Evolutionary conservation across 2,888 invertebrate species (phyloP), one percentile per base, ranked within the genome.

Genomic region (Lycia hirtaria): DNA sequence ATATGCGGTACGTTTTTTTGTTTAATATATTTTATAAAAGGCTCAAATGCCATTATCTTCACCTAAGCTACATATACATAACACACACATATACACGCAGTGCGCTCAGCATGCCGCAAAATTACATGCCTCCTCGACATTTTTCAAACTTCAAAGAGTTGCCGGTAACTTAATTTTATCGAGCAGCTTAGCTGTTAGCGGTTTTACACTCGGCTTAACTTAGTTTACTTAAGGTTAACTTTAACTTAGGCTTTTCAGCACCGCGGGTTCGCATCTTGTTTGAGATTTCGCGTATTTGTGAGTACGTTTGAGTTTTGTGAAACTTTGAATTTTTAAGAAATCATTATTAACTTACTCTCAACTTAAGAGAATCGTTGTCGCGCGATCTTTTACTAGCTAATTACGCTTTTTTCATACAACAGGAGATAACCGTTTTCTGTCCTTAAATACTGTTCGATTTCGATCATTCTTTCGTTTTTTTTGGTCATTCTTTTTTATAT

Each of bases 191-290:
- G 68, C 65, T 58, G 68, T 70, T 68, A 72, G 75, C 71, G 72
- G 78, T 76, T 78, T 73, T 65, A 75, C 74, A 75, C 73, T 75
- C 64, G 68, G 67, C 58, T 75, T 70, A 73, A 75, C 72, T 78
- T 69, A 68, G 73, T 73, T 74, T 76, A 69, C 71, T 71, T 60
- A 54, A 62, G 52, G 56, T 56, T 56, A 56, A 56, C 55, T 65
- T 71, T 73, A 55, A 48, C 41, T 56, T 50, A 49, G 49, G 38
- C 49, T 38, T 49, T 38, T 49, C 38, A 38, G 38, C 15, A 37
- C 20, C 12, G 37, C 15, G 19, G 26, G 40, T 47, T 47, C 19
- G 52, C 52, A 37, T 43, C 24, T 52, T 43, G 52, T 48, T 57
- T 37, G 52, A 35, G 48, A 52, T 37, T 51, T 57, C 22, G 40